These are phyloP conservation scores for Helogale parvula DNA, from an alignment of 2,113 vertebrate genomes.

Conservation along the genomic window DNA sequence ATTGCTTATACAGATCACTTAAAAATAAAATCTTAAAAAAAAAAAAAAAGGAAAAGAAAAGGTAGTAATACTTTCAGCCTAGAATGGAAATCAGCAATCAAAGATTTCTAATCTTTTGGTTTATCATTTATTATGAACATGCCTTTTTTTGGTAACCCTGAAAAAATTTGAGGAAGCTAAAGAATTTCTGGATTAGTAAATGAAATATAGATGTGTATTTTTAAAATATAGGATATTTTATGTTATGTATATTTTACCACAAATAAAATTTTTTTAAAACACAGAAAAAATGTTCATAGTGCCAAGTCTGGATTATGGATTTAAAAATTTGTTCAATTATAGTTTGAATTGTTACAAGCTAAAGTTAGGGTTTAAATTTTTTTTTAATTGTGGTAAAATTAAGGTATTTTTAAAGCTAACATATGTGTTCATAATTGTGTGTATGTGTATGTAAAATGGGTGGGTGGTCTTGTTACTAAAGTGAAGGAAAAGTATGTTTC, in stretches of 20 bases:
- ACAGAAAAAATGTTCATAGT: background rate
- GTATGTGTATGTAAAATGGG: background rate
- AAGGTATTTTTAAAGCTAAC: background rate
- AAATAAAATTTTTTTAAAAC: background rate
- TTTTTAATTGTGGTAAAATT: background rate
- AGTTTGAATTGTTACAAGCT: constrained; percentile 29
- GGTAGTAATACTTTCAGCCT: background rate
- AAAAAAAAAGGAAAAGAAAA: background rate
- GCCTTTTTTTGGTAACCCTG: background rate
- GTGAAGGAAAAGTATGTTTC: background rate
- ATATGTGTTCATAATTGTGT: background rate
- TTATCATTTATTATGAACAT: constrained; percentile 26
- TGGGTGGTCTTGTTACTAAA: background rate
- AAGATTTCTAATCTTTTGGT: constrained; percentile 28
- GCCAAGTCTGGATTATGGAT: background rate
- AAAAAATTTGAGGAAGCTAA: background rate
- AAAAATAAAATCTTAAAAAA: background rate
- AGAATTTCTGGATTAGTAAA: constrained; percentile 34
- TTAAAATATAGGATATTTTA: background rate
- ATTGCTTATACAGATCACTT: background rate
- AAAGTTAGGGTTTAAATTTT: background rate
- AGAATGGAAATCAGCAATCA: constrained; percentile 15
- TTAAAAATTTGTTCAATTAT: constrained; percentile 37
- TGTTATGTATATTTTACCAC: background rate
- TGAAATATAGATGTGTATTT: background rate